These are phyloP conservation scores for Imbricaverruca yamaguchii DNA, from an alignment of 2,888 invertebrate species.

Conservation along the genomic window DNA sequence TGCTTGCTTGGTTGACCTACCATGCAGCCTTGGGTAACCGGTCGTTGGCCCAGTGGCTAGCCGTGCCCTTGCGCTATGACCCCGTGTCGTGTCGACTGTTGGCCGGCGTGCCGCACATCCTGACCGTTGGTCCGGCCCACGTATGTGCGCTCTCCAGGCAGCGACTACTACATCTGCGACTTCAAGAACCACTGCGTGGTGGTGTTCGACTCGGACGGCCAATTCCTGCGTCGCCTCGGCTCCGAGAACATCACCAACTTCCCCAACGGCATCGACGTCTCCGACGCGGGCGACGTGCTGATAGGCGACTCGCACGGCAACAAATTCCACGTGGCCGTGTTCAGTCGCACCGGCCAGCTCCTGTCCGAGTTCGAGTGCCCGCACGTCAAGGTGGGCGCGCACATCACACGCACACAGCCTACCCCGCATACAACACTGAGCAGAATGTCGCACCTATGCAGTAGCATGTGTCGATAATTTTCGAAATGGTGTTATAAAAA, in stretches of 20 bases:
- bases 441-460: too few species aligned
- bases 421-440: too few species aligned
- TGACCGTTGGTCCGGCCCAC: too few species aligned
- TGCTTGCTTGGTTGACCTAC: too few species aligned
- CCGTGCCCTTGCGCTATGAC: too few species aligned
- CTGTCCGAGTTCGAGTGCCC: slow-evolving; percentile 94
- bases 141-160: slow-evolving; percentile 50
- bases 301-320: slow-evolving; percentile 97
- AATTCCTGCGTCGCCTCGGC: slow-evolving; percentile 85
- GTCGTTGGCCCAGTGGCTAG: too few species aligned
- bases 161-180: slow-evolving; percentile 92
- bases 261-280: slow-evolving; percentile 96
- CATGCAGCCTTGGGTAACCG: too few species aligned
- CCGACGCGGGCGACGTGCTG: slow-evolving; percentile 90
- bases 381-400: slow-evolving; percentile 72
- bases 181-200: slow-evolving; percentile 97
- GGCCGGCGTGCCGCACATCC: too few species aligned
- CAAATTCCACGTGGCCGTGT: slow-evolving; percentile 94
- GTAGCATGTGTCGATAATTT: too few species aligned
- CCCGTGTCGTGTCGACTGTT: too few species aligned
- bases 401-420: too few species aligned
- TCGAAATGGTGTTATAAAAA: too few species aligned
- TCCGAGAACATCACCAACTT: slow-evolving; percentile 93
- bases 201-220: slow-evolving; percentile 87
- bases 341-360: slow-evolving; percentile 75